A percentile compares a stretch with the other conserved stretches of the same genome.
Conservation (phyloP, 2,113 vertebrate species). For the Siphamia tubifer region DNA sequence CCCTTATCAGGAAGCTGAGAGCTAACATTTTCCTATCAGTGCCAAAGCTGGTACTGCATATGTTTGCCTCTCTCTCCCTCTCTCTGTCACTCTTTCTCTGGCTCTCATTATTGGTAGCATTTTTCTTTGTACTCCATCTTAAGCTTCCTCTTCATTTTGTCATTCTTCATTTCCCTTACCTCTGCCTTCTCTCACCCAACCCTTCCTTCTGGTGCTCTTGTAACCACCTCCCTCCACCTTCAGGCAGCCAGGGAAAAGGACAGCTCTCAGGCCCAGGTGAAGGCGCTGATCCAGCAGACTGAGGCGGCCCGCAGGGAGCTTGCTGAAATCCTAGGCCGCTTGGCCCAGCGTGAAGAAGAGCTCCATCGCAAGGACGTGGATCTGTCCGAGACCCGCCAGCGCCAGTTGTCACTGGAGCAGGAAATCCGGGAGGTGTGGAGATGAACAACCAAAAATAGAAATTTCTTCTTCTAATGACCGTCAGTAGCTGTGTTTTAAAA, state of each 20-base stretch:
- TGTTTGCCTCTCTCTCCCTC: slow-evolving; percentile 54
- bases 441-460: slow-evolving; percentile 6
- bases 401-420: slow-evolving; percentile 81
- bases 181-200: background rate
- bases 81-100: slow-evolving; percentile 53
- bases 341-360: slow-evolving; percentile 88
- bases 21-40: slow-evolving; percentile 65
- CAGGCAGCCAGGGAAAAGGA: slow-evolving; percentile 87
- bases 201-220: background rate
- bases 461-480: background rate
- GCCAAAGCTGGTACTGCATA: slow-evolving; percentile 55
- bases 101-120: slow-evolving; percentile 49
- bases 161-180: slow-evolving; percentile 38
- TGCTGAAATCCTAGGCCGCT: slow-evolving; percentile 82
- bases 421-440: slow-evolving; percentile 79
- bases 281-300: slow-evolving; percentile 82
- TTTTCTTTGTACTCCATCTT: slow-evolving; percentile 42
- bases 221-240: slow-evolving; percentile 8
- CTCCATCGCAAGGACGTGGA: slow-evolving; percentile 84
- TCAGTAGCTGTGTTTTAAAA: background rate
- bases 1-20: slow-evolving; percentile 66
- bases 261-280: slow-evolving; percentile 82
- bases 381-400: slow-evolving; percentile 81
- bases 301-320: slow-evolving; percentile 87
- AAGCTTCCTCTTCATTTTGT: slow-evolving; percentile 50